Conservation (phyloP, 2,797 vertebrate species). For the Schizopygopsis malacanthus region DNA sequence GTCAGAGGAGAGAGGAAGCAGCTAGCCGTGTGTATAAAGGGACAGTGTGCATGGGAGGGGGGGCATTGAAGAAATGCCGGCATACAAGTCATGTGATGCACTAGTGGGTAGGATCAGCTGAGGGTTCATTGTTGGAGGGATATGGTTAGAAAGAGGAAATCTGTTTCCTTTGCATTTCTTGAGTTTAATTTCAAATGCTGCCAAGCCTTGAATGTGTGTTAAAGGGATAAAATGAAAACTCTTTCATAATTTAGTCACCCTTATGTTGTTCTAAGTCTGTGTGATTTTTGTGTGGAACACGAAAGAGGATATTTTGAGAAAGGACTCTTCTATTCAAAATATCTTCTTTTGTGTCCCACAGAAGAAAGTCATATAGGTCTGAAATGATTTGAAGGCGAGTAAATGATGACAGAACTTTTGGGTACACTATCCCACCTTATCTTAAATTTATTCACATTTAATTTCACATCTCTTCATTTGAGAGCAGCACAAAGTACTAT, state of each 20-base stretch:
- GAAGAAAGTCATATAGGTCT: background rate
- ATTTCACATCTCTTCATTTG: constrained; percentile 70
- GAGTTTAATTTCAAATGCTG: constrained; percentile 36
- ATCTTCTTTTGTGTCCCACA: background rate
- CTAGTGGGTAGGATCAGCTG: constrained; percentile 60
- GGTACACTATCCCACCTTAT: background rate
- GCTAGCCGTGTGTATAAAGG: constrained; percentile 39
- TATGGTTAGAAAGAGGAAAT: constrained; percentile 61
- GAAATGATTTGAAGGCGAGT: background rate
- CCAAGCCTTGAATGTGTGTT: background rate
- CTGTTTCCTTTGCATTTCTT: constrained; percentile 40
- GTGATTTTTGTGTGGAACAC: background rate
- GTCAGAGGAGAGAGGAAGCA: constrained; percentile 36
- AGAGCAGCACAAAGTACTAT: constrained; percentile 94
- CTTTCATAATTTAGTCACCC: background rate
- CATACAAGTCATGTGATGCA: constrained; percentile 65
- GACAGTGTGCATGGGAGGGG: constrained; percentile 44
- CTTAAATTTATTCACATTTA: constrained; percentile 25
- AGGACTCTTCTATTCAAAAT: background rate
- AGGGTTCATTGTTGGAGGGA: constrained; percentile 58
- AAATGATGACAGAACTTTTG: background rate
- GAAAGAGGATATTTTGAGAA: background rate
- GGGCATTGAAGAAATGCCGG: constrained; percentile 53
- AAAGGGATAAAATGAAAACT: background rate
- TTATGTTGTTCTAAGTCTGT: background rate